A percentile compares a stretch with the other conserved stretches of the same genome.
Evolutionary conservation across 2,113 vertebrate genomes (phyloP).

Genomic region (Gavialis gangeticus): DNA sequence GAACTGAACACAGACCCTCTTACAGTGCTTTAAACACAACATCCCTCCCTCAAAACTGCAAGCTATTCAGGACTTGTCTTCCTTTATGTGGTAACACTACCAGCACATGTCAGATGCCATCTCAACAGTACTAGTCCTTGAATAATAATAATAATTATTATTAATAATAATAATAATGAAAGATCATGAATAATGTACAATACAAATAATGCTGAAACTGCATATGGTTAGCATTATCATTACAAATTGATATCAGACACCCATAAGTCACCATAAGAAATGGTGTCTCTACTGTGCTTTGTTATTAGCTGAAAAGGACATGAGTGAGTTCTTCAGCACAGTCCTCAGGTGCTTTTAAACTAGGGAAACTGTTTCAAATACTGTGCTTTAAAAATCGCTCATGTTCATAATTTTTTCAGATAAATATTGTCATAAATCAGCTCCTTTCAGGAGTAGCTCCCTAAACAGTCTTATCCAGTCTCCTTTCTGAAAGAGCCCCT

Average conservation of each 20-base stretch:
- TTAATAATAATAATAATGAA: too few relatives aligned
- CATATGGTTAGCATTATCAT: background rate
- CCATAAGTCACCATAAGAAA: background rate
- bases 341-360: background rate
- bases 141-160: too few relatives aligned
- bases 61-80: slow-evolving; percentile 6
- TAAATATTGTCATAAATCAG: too few relatives aligned
- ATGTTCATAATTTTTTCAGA: background rate
- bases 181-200: too few relatives aligned
- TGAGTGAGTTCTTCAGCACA: background rate
- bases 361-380: background rate
- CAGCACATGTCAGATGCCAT: background rate
- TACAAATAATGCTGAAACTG: background rate
- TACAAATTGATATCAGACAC: background rate
- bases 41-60: background rate
- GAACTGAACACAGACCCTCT: background rate
- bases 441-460: too few relatives aligned
- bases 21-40: background rate
- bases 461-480: too few relatives aligned
- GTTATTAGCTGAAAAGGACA: background rate
- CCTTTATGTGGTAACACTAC: background rate
- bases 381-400: background rate
- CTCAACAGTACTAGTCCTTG: too few relatives aligned
- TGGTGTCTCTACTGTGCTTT: background rate
- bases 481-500: too few relatives aligned